Evolutionary conservation across 2,888 invertebrate genomes (phyloP), one percentile per base, ranked within the genome.

Genomic region (Trissoscelio sp.): DNA sequence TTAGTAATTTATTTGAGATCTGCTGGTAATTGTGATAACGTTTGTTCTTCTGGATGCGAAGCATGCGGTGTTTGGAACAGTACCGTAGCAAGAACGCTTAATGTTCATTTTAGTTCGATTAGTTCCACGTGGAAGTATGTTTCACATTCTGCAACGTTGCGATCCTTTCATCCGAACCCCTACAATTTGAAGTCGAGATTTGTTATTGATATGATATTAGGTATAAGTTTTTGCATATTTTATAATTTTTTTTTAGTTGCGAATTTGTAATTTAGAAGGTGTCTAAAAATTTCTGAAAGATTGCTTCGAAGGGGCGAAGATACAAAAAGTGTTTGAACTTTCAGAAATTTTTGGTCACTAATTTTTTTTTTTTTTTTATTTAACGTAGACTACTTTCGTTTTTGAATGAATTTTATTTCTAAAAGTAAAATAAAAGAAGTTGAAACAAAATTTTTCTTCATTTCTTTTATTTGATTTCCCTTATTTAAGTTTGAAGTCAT

Each of bases 171-270:
- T 58, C 42, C 24, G 24, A 57, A 42, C 24, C 20, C 12, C 42
- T 24, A 42, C 14, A 1, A 58, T 12, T 37, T 12, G 14, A 24
- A 58, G 14, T 34, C 34, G 42, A 58, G 58, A 58, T 42, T 58
- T 58, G 42, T 58, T 58, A 58, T 58, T 18, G 42, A 42, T 42
- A 58, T 24, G 14, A 58, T 22, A 24, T 42, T 58, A 64, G 48
- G 16, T 60, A 14, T 64, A 64, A 64, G 64, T 48, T 64, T 64
- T 62, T 46, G 5, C 48, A 48, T 64, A 44, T 64, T 64, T 64
- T 64, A 48, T 48, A 48, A 64, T 44, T 64, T 64, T 24, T 3
- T 64, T 46, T 58, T 31, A 39, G 34, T 64, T 46, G 28, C 31
- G 31, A 44, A 46, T 31, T n/a, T 46, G 24, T 42, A 58, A n/a